Conservation (phyloP, 2,797 vertebrate species). For the Sebastes steindachneri region DNA sequence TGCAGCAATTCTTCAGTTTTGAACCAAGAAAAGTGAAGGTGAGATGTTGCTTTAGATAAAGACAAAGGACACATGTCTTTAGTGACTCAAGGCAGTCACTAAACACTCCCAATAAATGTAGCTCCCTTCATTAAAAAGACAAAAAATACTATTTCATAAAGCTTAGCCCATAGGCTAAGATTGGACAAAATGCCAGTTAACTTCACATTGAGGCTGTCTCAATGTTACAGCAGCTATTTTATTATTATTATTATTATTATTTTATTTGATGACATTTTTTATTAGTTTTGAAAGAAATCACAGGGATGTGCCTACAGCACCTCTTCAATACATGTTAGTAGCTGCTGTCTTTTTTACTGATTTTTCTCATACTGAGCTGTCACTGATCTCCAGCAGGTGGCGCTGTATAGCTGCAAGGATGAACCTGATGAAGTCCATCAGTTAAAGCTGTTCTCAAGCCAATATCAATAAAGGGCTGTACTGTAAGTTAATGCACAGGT, state of each 20-base stretch:
- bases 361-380: background rate
- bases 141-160: background rate
- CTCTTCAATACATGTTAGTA: background rate
- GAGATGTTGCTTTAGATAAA: background rate
- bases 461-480: background rate
- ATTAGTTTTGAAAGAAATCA: background rate
- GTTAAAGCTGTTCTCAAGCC: background rate
- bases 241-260: too few relatives aligned
- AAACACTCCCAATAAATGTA: too few relatives aligned
- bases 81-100: too few relatives aligned
- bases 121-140: background rate
- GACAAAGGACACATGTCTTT: background rate
- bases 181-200: background rate
- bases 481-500: background rate
- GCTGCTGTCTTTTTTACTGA: background rate
- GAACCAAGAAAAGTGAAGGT: background rate
- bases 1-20: background rate
- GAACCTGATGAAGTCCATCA: background rate
- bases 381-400: slow-evolving; percentile 51
- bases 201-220: background rate
- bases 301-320: background rate
- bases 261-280: background rate
- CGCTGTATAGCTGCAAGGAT: background rate
- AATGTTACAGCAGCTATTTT: background rate
- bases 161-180: background rate